Base-by-base conservation (phyloP, 92 coral and sea anemone species). In the Bergia puertoricense region DNA sequence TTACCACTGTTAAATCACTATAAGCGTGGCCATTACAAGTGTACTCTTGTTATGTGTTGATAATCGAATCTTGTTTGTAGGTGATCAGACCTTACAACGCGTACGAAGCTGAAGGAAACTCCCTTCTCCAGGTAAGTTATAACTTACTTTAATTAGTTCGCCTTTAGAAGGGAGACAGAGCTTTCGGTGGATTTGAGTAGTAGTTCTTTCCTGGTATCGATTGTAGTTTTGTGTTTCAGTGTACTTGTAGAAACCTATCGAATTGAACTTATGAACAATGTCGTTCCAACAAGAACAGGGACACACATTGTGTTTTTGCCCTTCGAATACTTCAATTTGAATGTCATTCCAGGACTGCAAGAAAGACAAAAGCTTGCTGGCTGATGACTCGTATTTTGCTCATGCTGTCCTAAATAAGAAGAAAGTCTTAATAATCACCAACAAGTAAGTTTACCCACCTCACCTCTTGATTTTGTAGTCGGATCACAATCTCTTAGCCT, bases 1-100 rank as follows among this genome's bases (percentile, higher is more conserved):
- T 30, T 30, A 30, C 30, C 30, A 30, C 30, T 30, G 30, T 30
- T 30, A 30, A 30, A 30, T 30, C 30, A 30, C 30, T 30, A 30
- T 30, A 30, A 30, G 30, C 30, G 30, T 30, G 30, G 30, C 30
- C 30, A 30, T 30, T 30, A 30, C 30, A 30, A 30, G 30, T 30
- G 30, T 30, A 30, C 30, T 30, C 30, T 30, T 30, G 30, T 30
- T 30, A 2, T 18, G 3, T 10, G 8, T 9, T 39, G 37, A 8
- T 51, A 23, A 9, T 5, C 22, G 67, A 15, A 51, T 18, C 59
- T 54, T 54, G 16, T 54, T 54, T 54, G 59, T 80, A 97, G 99
- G 96, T 97, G 40, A 95, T 97, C 79, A 94, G 94, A 81, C 99
- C 99, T 16, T 97, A 97, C 92, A 91, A 95, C 74, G 74, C 69